Conservation (phyloP, 1,140 invertebrate genomes). For the Myzus persicae region DNA sequence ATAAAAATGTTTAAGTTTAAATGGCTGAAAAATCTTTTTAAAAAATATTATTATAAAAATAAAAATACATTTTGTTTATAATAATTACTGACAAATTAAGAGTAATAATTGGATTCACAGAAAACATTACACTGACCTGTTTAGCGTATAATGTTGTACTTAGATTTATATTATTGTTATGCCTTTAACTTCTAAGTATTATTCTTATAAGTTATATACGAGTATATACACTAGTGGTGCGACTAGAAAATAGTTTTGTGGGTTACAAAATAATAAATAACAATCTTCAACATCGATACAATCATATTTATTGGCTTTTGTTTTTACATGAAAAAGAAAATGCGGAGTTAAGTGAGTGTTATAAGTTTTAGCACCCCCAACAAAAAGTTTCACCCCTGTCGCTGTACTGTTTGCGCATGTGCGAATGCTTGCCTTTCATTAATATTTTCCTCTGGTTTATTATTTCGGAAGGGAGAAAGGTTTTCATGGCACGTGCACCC, state of each 20-base stretch:
- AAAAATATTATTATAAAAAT: background rate
- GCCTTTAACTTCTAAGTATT: background rate
- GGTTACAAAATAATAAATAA: background rate
- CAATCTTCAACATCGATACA: background rate
- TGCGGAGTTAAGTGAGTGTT: background rate
- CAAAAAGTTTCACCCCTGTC: background rate
- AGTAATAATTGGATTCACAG: background rate
- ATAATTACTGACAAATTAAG: background rate
- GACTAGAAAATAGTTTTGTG: background rate
- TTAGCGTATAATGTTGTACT: background rate
- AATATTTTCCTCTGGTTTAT: background rate
- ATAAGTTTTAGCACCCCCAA: background rate
- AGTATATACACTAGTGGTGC: too few species aligned
- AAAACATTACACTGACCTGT: background rate
- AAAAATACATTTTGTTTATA: background rate
- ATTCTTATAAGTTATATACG: too few species aligned
- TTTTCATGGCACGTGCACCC: background rate
- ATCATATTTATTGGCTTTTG: background rate
- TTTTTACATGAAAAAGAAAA: slow-evolving; percentile 7
- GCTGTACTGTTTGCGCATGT: background rate
- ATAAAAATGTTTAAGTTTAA: background rate
- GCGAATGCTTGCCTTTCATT: background rate
- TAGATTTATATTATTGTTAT: background rate
- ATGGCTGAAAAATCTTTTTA: background rate
- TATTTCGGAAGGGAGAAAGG: background rate